These are phyloP conservation scores for Rhynchotus rufescens DNA, from an alignment of 2,797 vertebrate genomes.

Conservation along the genomic window DNA sequence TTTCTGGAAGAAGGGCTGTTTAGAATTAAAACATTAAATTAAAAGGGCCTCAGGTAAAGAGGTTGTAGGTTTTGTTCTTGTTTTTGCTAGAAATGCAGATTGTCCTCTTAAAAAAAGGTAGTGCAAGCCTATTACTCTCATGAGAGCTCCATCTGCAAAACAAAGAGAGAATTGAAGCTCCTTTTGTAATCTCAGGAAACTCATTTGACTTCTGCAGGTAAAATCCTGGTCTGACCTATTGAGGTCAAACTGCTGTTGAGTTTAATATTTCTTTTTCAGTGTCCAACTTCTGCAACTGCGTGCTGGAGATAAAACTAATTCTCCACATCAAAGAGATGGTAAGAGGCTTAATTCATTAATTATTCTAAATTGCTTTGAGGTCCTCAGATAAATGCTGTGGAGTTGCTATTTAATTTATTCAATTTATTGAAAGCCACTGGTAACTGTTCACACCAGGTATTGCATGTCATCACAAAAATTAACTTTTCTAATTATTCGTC, in stretches of 20 bases:
- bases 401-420: conserved; percentile 33
- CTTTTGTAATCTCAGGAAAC: not conserved
- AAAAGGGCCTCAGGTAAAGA: not conserved
- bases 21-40: not conserved
- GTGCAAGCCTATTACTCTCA: not conserved
- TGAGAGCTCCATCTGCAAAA: not conserved
- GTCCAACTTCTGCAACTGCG: conserved; percentile 36
- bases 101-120: not conserved
- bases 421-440: not conserved
- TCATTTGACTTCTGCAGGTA: conserved; percentile 4
- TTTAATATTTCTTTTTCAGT: conserved; percentile 13
- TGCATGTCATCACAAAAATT: not conserved
- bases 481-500: conserved; percentile 18
- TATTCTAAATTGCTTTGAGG: conserved; percentile 32
- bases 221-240: not conserved
- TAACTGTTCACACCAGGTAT: not conserved
- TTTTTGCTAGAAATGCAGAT: not conserved
- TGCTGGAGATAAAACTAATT: conserved; percentile 56
- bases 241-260: conserved; percentile 34
- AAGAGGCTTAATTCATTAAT: conserved; percentile 31
- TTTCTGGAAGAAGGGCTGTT: not conserved
- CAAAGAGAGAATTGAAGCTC: not conserved
- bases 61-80: not conserved
- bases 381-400: not conserved
- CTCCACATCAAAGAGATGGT: conserved; percentile 9